A percentile compares a stretch with the other conserved stretches of the same genome.
Evolutionary conservation across 2,888 invertebrate species (phyloP).

Genomic region (Ferdinandea cuprea): DNA sequence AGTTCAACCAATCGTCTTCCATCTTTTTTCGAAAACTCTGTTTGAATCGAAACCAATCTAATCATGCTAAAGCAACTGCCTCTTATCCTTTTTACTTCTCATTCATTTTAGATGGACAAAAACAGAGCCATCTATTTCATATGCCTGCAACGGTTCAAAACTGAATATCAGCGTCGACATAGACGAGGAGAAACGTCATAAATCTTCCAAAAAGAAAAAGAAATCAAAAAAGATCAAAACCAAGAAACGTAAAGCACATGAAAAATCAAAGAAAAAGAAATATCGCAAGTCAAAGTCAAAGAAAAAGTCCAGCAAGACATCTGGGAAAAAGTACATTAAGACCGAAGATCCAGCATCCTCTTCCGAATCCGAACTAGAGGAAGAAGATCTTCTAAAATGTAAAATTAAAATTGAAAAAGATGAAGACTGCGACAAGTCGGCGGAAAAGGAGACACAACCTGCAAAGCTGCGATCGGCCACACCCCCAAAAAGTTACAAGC

Average conservation of each 20-base stretch:
- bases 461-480: constrained; percentile 37
- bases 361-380: constrained; percentile 8
- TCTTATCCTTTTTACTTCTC: too few relatives aligned
- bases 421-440: constrained; percentile 11
- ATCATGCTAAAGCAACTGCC: too few relatives aligned
- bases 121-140: constrained; percentile 62
- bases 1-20: too few relatives aligned
- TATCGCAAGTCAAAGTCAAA: constrained; percentile 29
- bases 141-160: constrained; percentile 39
- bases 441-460: constrained; percentile 22
- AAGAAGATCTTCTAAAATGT: background rate
- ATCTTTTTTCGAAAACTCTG: too few relatives aligned
- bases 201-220: constrained; percentile 43
- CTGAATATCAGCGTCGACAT: constrained; percentile 32
- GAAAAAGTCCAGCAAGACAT: constrained; percentile 36
- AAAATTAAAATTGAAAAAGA: constrained; percentile 30
- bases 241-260: constrained; percentile 49
- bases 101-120: constrained; percentile 54
- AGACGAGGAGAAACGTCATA: constrained; percentile 50
- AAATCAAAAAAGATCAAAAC: constrained; percentile 31
- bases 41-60: too few relatives aligned
- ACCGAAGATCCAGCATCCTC: background rate
- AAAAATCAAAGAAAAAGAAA: constrained; percentile 55
- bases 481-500: constrained; percentile 65
- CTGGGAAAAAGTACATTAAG: constrained; percentile 2